Evolutionary conservation across 2,888 invertebrate species (phyloP).

Genomic region (Acronicta alni): DNA sequence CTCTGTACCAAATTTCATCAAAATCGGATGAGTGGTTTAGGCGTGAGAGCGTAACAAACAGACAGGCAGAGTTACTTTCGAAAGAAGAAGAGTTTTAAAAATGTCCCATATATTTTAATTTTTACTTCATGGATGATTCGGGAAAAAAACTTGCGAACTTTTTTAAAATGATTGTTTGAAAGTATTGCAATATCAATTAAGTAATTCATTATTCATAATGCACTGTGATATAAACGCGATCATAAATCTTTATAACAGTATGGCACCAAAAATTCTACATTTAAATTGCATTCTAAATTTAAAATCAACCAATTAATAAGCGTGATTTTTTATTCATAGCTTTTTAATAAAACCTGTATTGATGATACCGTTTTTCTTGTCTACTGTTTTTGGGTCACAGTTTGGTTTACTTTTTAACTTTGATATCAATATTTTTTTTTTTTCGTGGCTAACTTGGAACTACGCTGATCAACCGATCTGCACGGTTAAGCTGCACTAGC

Average conservation of each 20-base stretch:
- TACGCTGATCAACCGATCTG: too few relatives aligned
- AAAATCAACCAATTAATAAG: conserved; percentile 30
- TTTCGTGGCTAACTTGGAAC: too few relatives aligned
- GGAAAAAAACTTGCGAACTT: too few relatives aligned
- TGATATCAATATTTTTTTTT: neutral
- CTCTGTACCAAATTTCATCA: too few relatives aligned
- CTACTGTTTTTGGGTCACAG: neutral
- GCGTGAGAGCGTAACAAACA: too few relatives aligned
- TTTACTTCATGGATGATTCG: too few relatives aligned
- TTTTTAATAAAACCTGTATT: conserved; percentile 20
- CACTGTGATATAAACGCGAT: neutral
- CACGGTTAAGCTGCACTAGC: too few relatives aligned
- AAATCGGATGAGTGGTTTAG: too few relatives aligned
- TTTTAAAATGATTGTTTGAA: too few relatives aligned
- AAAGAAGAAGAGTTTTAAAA: too few relatives aligned
- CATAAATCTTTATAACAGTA: conserved; percentile 10
- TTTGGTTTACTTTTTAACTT: conserved; percentile 40
- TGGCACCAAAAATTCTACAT: conserved; percentile 33
- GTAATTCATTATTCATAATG: neutral
- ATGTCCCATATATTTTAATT: too few relatives aligned
- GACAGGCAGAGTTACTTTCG: too few relatives aligned
- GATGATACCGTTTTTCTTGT: conserved; percentile 6
- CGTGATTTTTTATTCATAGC: conserved; percentile 36
- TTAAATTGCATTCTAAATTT: conserved; percentile 37
- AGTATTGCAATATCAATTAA: neutral